A percentile compares a stretch with the other conserved stretches of the same genome.
Evolutionary conservation across 2,113 vertebrate genomes (phyloP).

Genomic region (Varanus komodoensis): DNA sequence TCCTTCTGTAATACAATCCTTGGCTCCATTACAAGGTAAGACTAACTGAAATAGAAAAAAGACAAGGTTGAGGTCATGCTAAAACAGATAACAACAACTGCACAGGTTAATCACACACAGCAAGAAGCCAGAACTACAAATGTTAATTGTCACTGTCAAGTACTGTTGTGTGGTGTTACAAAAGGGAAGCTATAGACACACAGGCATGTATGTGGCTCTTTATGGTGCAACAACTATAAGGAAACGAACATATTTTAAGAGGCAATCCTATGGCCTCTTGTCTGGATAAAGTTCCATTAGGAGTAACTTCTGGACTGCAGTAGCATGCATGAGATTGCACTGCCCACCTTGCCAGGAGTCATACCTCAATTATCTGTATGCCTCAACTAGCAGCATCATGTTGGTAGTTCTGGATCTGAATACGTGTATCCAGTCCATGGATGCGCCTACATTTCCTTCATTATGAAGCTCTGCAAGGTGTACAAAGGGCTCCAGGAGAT

Average conservation of each 20-base stretch:
- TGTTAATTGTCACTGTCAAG: not conserved
- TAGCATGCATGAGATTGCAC: not conserved
- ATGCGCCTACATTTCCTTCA: not conserved
- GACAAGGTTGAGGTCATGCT: not conserved
- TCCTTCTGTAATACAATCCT: constrained; percentile 22
- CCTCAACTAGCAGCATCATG: not conserved
- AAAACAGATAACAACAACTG: not conserved
- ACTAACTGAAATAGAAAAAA: not conserved
- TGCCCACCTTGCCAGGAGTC: not conserved
- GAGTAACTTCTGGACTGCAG: not conserved
- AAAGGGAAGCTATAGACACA: not conserved
- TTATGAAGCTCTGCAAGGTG: not conserved
- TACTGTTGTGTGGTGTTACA: not conserved
- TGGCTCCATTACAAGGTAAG: not conserved
- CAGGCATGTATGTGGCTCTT: not conserved
- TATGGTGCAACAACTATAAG: not conserved
- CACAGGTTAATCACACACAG: not conserved
- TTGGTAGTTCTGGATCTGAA: not conserved
- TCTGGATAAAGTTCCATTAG: not conserved
- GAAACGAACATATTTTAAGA: not conserved
- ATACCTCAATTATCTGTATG: not conserved
- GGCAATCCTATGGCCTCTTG: not conserved
- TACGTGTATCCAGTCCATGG: too few species aligned
- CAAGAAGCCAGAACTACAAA: not conserved
- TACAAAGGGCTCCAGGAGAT: not conserved